Base-by-base conservation (phyloP, 1,140 invertebrate genomes). In the Hylaeus anthracinus region DNA sequence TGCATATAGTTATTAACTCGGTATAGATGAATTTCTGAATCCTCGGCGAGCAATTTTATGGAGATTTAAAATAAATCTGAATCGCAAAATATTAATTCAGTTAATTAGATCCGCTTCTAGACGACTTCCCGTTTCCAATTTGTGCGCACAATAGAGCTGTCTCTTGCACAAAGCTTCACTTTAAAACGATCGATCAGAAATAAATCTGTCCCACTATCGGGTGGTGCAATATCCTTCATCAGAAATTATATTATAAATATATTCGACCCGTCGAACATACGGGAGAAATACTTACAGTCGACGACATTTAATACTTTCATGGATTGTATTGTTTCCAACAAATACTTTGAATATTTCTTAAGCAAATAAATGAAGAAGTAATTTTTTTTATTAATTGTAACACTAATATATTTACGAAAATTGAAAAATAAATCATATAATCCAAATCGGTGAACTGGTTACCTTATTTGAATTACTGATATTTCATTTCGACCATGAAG, bases 111-210 rank as follows among this genome's bases (percentile, higher is more conserved):
- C 0, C 41, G 12, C 0, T 65, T n/a, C 43, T n/a, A 41, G 15
- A 15, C 41, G 41, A 45, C 63, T 65, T 45, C 63, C 12, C 63
- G 39, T 65, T 65, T 65, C 63, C 63, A 15, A 45, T 65, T 65
- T 65, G 43, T 64, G 39, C 12, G 63, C 43, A 65, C 15, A 15
- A 65, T 65, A 64, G 45, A 45, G 14, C 14, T 5, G 9, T n/a
- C 41, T 15, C 2, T 15, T 41, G 39, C 12, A 41, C 3, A 43
- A 58, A n/a, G 56, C 37, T 39, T 4, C 10, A 14, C 14, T 15
- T 15, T 4, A 4, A 43, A 12, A 1, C 41, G 63, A 65, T 65
- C 63, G 45, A 12, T 43, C 26, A 4, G 3, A 1, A 9, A 10
- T 39, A 4, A 43, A 26, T 8, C 39, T 3, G 9, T 26, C 15